phyloP scores from a whole-genome alignment of 2,888 invertebrate genomes.

The Augiades crinisus region DNA sequence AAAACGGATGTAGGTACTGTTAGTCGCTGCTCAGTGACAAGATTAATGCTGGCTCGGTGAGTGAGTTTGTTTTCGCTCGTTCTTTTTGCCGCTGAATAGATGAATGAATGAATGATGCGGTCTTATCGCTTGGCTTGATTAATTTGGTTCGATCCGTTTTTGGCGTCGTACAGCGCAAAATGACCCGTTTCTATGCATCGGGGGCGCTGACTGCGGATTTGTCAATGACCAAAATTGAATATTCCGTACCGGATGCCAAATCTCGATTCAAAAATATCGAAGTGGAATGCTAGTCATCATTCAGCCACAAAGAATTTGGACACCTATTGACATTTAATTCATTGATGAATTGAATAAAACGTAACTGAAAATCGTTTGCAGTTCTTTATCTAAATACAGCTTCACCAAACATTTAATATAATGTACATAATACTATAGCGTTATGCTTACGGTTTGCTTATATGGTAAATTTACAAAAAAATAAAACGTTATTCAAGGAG shows the following conservation, averaged over 20 bases:
- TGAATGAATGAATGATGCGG: constrained; percentile 29
- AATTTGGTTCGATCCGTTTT: constrained; percentile 17
- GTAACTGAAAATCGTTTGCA: not conserved
- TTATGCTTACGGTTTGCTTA: too few relatives aligned
- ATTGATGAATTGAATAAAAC: not conserved
- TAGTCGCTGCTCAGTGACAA: constrained; percentile 17
- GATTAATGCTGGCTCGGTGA: constrained; percentile 30
- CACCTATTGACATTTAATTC: not conserved
- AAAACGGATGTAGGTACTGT: constrained; percentile 18
- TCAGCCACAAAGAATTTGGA: not conserved
- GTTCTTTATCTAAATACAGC: too few relatives aligned
- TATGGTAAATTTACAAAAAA: too few relatives aligned
- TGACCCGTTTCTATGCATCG: constrained; percentile 15
- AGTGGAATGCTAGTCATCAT: not conserved
- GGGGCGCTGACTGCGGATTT: constrained; percentile 3
- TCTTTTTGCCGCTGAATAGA: constrained; percentile 26
- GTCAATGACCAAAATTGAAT: constrained; percentile 4
- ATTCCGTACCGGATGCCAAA: constrained; percentile 15
- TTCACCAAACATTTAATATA: too few relatives aligned
- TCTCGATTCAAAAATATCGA: not conserved
- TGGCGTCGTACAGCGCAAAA: constrained; percentile 14
- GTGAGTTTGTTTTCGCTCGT: constrained; percentile 33
- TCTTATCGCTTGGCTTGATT: constrained; percentile 21
- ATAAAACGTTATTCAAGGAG: too few relatives aligned
- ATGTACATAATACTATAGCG: too few relatives aligned